phyloP scores from a whole-genome alignment of 2,797 vertebrate species.

The Chaenodraco wilsoni region DNA sequence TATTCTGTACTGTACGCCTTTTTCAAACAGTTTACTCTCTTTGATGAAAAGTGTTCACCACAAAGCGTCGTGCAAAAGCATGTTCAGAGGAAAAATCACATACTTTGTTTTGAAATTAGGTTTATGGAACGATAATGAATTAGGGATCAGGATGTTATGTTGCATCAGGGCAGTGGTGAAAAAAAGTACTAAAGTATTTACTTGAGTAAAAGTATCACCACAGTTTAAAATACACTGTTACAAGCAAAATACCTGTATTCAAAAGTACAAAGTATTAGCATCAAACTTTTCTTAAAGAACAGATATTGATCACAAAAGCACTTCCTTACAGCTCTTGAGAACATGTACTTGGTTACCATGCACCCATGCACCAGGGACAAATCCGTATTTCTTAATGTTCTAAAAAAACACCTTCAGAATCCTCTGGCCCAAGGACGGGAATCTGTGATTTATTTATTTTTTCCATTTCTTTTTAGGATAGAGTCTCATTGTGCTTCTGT shows the following conservation, averaged over 20 bases:
- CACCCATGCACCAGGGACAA: slow-evolving; percentile 1
- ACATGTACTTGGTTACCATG: too few species aligned
- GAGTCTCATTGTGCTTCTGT: slow-evolving; percentile 76
- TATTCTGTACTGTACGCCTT: too few species aligned
- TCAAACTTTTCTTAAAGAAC: too few species aligned
- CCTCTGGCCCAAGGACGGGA: slow-evolving; percentile 21
- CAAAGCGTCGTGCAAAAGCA: not conserved
- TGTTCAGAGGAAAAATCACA: not conserved
- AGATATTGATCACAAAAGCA: too few species aligned
- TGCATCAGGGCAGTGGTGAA: not conserved
- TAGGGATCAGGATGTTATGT: not conserved
- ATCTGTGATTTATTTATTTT: slow-evolving; percentile 40
- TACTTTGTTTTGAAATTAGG: slow-evolving; percentile 2
- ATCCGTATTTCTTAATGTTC: slow-evolving; percentile 44
- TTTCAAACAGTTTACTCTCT: not conserved
- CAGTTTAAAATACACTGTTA: too few species aligned
- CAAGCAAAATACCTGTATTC: too few species aligned
- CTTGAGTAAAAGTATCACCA: too few species aligned
- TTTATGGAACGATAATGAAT: slow-evolving; percentile 2
- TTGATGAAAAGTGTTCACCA: not conserved
- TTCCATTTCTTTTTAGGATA: slow-evolving; percentile 50
- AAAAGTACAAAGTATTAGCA: too few species aligned
- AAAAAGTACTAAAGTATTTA: too few species aligned
- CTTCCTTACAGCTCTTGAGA: too few species aligned
- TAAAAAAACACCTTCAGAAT: slow-evolving; percentile 47